Percentiles rank a stretch among this genome's conserved stretches.
These are phyloP conservation scores for Craniophora ligustri DNA, from an alignment of 2,888 invertebrate species.

Conservation along the genomic window DNA sequence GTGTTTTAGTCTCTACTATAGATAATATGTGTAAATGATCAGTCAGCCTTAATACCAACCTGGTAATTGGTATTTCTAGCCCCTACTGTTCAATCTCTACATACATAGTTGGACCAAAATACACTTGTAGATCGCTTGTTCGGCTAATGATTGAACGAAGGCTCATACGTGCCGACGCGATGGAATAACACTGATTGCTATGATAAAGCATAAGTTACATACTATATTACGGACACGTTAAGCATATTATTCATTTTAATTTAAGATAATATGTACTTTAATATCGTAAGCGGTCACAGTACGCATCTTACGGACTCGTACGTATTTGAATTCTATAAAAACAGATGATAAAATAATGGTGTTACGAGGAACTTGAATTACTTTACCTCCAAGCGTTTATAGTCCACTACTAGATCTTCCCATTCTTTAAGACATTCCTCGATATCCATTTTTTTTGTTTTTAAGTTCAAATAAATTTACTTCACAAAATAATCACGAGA, in stretches of 20 bases:
- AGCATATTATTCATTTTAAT: neutral
- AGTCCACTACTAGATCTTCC: conserved; percentile 93
- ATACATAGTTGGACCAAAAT: too few relatives aligned
- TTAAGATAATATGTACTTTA: neutral
- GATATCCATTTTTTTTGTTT: conserved; percentile 83
- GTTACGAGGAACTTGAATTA: conserved; percentile 18
- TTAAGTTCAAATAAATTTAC: conserved; percentile 39
- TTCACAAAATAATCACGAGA: conserved; percentile 44
- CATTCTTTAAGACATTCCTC: conserved; percentile 92
- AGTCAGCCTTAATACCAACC: too few relatives aligned
- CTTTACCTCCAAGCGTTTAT: conserved; percentile 93
- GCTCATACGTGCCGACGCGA: too few relatives aligned
- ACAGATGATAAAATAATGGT: conserved; percentile 33
- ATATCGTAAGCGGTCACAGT: conserved; percentile 16
- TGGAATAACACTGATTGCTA: too few relatives aligned
- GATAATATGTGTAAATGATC: too few relatives aligned
- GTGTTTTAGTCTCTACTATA: too few relatives aligned
- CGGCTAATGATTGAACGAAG: too few relatives aligned
- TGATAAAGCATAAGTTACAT: too few relatives aligned
- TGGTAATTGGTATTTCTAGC: too few relatives aligned
- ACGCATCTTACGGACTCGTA: conserved; percentile 14
- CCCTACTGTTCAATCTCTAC: too few relatives aligned
- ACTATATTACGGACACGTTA: too few relatives aligned
- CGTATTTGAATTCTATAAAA: conserved; percentile 34
- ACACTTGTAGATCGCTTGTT: too few relatives aligned